phyloP scores from a whole-genome alignment of 2,797 vertebrate genomes.

The Thaleichthys pacificus region DNA sequence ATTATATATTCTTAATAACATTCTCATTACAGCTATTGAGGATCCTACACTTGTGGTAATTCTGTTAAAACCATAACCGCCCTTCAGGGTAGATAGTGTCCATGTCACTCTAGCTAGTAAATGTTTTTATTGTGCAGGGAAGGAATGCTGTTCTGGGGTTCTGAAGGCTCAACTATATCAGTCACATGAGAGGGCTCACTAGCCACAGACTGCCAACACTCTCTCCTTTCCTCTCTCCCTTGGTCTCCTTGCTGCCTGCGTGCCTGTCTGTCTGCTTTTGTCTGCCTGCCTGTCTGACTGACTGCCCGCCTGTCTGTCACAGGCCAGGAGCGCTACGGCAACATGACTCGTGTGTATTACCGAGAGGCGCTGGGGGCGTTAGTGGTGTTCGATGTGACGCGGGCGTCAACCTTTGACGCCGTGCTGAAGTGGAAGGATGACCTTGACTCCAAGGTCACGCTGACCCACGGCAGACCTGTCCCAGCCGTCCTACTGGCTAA shows the following conservation, averaged over 20 bases:
- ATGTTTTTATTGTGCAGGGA: neutral
- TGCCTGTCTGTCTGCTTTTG: neutral
- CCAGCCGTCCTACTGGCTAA: conserved; percentile 79
- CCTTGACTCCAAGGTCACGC: conserved; percentile 77
- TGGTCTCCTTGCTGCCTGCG: neutral
- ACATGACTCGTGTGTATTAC: conserved; percentile 84
- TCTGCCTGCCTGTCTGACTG: conserved; percentile 20
- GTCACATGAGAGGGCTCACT: conserved; percentile 64
- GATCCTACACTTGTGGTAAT: too few relatives aligned
- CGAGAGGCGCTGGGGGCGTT: conserved; percentile 79
- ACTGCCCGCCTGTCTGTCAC: conserved; percentile 30
- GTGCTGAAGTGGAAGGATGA: conserved; percentile 82
- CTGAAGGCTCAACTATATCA: conserved; percentile 48
- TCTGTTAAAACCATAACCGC: too few relatives aligned
- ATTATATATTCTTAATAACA: too few relatives aligned
- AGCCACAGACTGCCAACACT: neutral
- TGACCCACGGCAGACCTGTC: conserved; percentile 71
- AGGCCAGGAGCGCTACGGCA: conserved; percentile 83
- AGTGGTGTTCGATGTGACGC: conserved; percentile 80
- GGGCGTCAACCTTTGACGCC: conserved; percentile 77
- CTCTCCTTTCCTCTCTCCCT: neutral
- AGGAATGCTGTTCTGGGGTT: conserved; percentile 67
- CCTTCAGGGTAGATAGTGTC: too few relatives aligned
- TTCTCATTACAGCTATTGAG: conserved; percentile 21
- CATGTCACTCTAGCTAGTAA: neutral